These are phyloP conservation scores for Xestia rhomboidea DNA, from an alignment of 2,888 invertebrate genomes.

Conservation along the genomic window DNA sequence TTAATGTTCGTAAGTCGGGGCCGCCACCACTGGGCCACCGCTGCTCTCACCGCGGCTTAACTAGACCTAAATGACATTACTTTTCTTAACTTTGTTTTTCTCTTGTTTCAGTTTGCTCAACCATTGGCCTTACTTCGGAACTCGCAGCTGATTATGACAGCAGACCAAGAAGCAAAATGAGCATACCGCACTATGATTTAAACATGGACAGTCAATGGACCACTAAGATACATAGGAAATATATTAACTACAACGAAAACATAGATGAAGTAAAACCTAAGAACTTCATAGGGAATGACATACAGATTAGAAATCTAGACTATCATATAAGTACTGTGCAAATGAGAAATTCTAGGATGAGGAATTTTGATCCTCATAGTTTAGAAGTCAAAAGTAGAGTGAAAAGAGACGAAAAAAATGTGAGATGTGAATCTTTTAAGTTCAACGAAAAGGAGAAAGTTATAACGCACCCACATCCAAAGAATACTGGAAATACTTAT, in stretches of 20 bases:
- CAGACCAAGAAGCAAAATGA: conserved; percentile 56
- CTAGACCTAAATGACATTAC: too few species aligned
- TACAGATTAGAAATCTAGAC: conserved; percentile 65
- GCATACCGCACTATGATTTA: conserved; percentile 50
- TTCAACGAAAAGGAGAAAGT: conserved; percentile 62
- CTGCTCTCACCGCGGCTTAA: too few species aligned
- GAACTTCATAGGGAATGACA: conserved; percentile 30
- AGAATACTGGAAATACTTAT: conserved; percentile 74
- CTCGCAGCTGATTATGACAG: conserved; percentile 81
- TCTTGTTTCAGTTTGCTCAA: conserved; percentile 84
- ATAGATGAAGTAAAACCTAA: conserved; percentile 43
- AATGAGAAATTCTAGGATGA: conserved; percentile 51
- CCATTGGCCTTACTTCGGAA: conserved; percentile 75
- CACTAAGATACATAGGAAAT: conserved; percentile 65
- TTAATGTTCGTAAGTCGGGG: too few species aligned
- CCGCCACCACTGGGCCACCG: too few species aligned
- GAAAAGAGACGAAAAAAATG: conserved; percentile 74
- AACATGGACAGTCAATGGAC: conserved; percentile 69
- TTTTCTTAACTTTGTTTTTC: not conserved
- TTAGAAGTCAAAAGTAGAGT: conserved; percentile 67
- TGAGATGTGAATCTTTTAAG: conserved; percentile 75
- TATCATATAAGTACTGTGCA: conserved; percentile 66
- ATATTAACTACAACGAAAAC: conserved; percentile 50
- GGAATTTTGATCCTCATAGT: conserved; percentile 63
- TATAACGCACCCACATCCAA: conserved; percentile 79